Evolutionary conservation across 2,113 vertebrate genomes (phyloP).

Genomic region (Azemiops feae): DNA sequence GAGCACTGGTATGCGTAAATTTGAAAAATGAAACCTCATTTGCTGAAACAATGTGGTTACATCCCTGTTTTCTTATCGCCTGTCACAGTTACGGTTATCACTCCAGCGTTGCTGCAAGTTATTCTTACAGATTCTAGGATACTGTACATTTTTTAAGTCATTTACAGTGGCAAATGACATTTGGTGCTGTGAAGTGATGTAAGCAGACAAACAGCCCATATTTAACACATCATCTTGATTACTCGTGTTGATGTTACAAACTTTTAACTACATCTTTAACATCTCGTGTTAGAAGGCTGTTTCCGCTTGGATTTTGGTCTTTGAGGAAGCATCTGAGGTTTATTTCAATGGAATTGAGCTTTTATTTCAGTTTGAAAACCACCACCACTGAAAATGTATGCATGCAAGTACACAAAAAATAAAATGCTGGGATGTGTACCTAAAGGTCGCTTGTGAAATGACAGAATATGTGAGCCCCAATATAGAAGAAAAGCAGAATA

Average conservation of each 20-base stretch:
- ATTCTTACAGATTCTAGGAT: neutral
- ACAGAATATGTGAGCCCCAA: neutral
- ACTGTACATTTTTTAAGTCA: neutral
- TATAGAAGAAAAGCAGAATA: too few species aligned
- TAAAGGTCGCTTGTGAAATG: neutral
- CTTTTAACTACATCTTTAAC: neutral
- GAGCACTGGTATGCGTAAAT: neutral
- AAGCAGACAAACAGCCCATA: neutral
- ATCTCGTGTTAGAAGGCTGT: neutral
- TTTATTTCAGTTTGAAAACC: neutral
- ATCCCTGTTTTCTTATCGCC: neutral
- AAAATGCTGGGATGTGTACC: neutral
- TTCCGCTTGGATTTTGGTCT: neutral
- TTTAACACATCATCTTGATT: constrained; percentile 1
- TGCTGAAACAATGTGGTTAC: neutral
- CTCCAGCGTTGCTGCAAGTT: neutral
- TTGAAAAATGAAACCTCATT: neutral
- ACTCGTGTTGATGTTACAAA: neutral
- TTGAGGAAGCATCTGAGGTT: accelerated
- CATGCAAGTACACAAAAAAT: neutral
- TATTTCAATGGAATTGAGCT: neutral
- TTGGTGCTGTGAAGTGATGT: neutral
- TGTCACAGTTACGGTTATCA: constrained; percentile 14
- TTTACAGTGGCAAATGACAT: neutral
- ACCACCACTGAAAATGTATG: neutral